Base-by-base conservation (phyloP, 2,113 vertebrate genomes). In the Sorex fumeus region DNA sequence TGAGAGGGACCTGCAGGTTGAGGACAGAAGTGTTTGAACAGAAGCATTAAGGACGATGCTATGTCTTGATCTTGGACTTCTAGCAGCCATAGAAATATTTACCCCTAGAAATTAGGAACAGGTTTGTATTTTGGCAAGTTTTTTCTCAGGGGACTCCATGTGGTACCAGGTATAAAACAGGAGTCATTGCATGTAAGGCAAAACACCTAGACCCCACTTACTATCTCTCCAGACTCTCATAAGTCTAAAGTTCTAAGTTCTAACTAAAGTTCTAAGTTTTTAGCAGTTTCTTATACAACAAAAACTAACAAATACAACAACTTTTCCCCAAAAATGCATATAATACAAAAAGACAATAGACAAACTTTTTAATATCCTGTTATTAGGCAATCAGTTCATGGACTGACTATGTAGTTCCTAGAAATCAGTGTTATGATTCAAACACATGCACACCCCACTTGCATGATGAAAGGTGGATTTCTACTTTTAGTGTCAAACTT, bases 281-380 rank as follows among this genome's bases (percentile, higher is more conserved):
- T 2, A 13, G 10, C 40, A 34, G 6, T 40, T 95, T 91, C 34
- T 86, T 93, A 89, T 77, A 10, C 62, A 94, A 81, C 45, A 78
- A 83, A 93, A 89, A 64, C 6, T 71, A 72, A 45, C 36, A 28
- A 91, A 77, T 36, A 60, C 6, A 87, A 62, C 77, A 60, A 72
- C 74, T 72, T 87, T 19, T n/a, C 82, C 43, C 28, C 3, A 40
- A 86, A 91, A 67, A 91, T 62, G 5, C 50, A 40, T 43, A 23
- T 57, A 47, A 69, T 28, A 57, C 40, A 76, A 90, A 40, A 2
- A 91, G 50, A 80, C 6, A 87, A 62, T 12, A 92, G 36, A 66
- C 34, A 86, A 77, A 40, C 43, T 80, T 69, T 6, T 34, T 86
- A 80, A 66, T 45, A 85, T 67, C 27, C 57, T n/a, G 10, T 66